These are phyloP conservation scores for Archips xylosteana DNA, from an alignment of 2,888 invertebrate species.

Conservation along the genomic window DNA sequence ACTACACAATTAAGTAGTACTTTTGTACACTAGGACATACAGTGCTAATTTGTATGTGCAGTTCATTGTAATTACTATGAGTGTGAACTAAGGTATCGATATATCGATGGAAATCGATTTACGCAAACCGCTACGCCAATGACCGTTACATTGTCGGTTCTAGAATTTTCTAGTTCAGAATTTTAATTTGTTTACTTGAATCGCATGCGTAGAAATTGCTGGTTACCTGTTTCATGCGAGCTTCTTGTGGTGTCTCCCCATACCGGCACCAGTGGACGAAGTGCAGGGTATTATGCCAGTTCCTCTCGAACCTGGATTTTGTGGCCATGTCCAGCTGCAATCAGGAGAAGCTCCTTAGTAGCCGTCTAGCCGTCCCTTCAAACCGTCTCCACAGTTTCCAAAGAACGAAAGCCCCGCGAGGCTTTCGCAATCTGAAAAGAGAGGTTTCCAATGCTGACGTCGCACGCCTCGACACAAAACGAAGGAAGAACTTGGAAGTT, in stretches of 20 bases:
- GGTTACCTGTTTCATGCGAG: slow-evolving; percentile 89
- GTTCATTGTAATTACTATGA: too few relatives aligned
- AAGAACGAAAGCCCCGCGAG: slow-evolving; percentile 78
- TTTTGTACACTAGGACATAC: too few relatives aligned
- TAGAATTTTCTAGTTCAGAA: slow-evolving; percentile 50
- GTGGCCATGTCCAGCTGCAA: slow-evolving; percentile 86
- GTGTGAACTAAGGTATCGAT: too few relatives aligned
- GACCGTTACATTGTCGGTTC: slow-evolving; percentile 52
- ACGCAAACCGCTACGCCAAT: slow-evolving; percentile 19
- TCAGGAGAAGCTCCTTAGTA: slow-evolving; percentile 85
- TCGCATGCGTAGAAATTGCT: slow-evolving; percentile 44
- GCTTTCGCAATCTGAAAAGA: slow-evolving; percentile 83
- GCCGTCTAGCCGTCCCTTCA: slow-evolving; percentile 72
- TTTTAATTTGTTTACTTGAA: slow-evolving; percentile 36
- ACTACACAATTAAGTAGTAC: too few relatives aligned
- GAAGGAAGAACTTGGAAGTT: slow-evolving; percentile 63
- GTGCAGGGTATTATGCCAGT: slow-evolving; percentile 89
- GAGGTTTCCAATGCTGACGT: slow-evolving; percentile 84
- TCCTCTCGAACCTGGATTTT: slow-evolving; percentile 85
- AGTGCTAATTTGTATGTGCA: too few relatives aligned
- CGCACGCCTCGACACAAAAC: slow-evolving; percentile 64
- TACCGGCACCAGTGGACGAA: slow-evolving; percentile 90
- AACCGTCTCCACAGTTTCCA: slow-evolving; percentile 67
- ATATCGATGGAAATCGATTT: slow-evolving; percentile 21
- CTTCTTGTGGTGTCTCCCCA: slow-evolving; percentile 88